Percentiles rank a stretch among this genome's conserved stretches.
Conservation (phyloP, 2,797 vertebrate species). For the Brachymystax lenok region DNA sequence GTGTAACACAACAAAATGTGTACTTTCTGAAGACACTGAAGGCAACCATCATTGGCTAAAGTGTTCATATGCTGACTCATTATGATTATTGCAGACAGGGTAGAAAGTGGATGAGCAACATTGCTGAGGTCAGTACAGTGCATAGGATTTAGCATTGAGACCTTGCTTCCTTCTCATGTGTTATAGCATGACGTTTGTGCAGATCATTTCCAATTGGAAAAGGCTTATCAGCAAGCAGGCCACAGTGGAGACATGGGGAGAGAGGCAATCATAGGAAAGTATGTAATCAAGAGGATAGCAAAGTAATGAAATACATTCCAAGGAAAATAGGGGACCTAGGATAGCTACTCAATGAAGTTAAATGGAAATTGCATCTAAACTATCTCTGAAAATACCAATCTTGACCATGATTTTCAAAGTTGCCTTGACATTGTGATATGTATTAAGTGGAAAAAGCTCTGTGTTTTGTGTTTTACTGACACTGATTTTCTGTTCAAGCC, state of each 20-base stretch:
- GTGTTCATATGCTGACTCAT: background rate
- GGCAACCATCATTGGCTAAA: background rate
- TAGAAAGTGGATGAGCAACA: background rate
- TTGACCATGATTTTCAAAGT: background rate
- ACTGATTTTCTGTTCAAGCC: background rate
- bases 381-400: background rate
- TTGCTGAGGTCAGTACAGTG: background rate
- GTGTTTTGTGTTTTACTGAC: background rate
- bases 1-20: too few relatives aligned
- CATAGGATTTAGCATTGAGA: background rate
- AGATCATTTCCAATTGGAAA: background rate
- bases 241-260: constrained; percentile 1
- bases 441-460: background rate
- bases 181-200: background rate
- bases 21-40: too few relatives aligned
- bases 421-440: background rate
- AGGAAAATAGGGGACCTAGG: background rate
- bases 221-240: constrained; percentile 11
- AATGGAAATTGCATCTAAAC: background rate
- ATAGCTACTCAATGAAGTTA: background rate
- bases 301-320: background rate
- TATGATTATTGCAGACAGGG: background rate
- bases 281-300: background rate
- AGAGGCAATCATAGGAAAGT: background rate
- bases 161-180: background rate